A percentile compares a stretch with the other conserved stretches of the same genome.
Conservation (phyloP, 2,113 vertebrate genomes). For the Oncorhynchus kisutch region DNA sequence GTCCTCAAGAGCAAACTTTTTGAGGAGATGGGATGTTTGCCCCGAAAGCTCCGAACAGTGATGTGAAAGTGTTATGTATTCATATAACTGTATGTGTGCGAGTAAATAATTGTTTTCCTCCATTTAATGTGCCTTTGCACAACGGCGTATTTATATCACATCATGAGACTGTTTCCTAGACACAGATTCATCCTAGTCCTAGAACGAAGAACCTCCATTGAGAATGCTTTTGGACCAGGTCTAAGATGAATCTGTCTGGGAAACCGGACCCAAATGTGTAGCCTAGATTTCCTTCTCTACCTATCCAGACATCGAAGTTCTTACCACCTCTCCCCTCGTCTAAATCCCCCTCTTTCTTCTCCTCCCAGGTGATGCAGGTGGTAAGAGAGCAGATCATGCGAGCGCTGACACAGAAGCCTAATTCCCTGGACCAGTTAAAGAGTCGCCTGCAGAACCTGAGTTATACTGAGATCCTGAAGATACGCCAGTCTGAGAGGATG, state of each 20-base stretch:
- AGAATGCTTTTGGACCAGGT: background rate
- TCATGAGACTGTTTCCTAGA: no score
- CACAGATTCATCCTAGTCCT: no score
- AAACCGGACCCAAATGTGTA: background rate
- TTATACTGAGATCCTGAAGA: constrained; percentile 99
- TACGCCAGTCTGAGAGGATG: constrained; percentile 99
- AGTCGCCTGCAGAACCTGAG: constrained; percentile 98
- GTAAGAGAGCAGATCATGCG: constrained; percentile 99
- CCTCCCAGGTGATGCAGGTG: constrained; percentile 95
- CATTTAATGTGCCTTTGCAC: no score
- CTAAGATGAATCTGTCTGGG: background rate
- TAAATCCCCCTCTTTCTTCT: background rate
- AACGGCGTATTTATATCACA: no score
- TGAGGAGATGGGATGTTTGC: no score
- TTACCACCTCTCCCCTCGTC: constrained; percentile 14
- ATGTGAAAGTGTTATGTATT: background rate
- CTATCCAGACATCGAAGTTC: background rate
- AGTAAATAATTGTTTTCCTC: no score
- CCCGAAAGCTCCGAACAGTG: no score
- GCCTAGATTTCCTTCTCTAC: background rate
- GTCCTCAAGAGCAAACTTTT: no score
- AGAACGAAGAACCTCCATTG: no score
- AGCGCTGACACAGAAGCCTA: constrained; percentile 96
- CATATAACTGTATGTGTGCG: background rate
- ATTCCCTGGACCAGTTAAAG: constrained; percentile 99